Conservation (phyloP, 2,888 invertebrate species). For the Drosophila monieri region DNA sequence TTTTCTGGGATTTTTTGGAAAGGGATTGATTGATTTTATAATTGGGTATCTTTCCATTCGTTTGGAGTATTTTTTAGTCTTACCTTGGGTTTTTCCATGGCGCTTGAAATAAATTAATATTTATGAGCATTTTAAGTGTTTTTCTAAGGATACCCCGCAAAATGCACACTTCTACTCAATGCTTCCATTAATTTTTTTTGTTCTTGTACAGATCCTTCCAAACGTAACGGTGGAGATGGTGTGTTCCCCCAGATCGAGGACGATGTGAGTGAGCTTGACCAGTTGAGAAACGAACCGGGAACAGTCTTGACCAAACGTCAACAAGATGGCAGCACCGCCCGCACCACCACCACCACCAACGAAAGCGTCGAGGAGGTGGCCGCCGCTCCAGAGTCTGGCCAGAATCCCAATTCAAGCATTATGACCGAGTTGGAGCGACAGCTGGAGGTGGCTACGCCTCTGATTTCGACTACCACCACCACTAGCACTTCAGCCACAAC, state of each 20-base stretch:
- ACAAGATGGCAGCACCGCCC: conserved; percentile 56
- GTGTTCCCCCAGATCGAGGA: conserved; percentile 83
- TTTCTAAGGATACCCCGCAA: no score
- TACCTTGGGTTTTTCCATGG: background rate
- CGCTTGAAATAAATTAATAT: background rate
- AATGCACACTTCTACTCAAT: no score
- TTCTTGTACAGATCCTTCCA: conserved; percentile 49
- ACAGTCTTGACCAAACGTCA: conserved; percentile 46
- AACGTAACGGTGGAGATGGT: conserved; percentile 41
- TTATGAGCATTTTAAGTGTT: background rate
- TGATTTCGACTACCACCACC: conserved; percentile 65
- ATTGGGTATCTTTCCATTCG: background rate
- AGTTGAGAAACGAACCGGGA: conserved; percentile 58
- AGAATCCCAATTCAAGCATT: conserved; percentile 50
- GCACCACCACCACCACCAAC: conserved; percentile 65
- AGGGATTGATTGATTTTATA: background rate
- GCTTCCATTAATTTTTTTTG: background rate
- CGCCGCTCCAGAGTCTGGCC: conserved; percentile 48
- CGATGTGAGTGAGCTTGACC: conserved; percentile 85
- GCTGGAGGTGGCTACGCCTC: conserved; percentile 78
- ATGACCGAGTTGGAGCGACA: conserved; percentile 81
- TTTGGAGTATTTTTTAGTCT: background rate
- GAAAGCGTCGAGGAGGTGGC: conserved; percentile 65
- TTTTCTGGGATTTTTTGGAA: background rate
- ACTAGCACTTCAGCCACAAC: conserved; percentile 68